Conservation (phyloP, 2,888 invertebrate genomes). For the Choreutis nemorana region DNA sequence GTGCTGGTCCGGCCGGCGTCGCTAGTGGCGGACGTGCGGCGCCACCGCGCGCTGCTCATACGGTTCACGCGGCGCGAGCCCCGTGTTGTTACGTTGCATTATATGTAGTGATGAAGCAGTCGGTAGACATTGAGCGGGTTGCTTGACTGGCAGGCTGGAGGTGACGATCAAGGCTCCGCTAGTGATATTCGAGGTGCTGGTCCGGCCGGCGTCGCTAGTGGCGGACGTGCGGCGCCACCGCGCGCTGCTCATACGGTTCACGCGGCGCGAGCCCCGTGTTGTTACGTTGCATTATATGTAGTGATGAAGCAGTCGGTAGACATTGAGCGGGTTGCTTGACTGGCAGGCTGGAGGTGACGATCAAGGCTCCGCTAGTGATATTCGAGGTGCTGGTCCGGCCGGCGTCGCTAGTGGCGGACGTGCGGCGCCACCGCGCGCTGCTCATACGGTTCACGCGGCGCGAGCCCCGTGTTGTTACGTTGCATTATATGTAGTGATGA, state of each 20-base stretch:
- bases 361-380: conserved; percentile 91
- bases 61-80: conserved; percentile 80
- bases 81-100: conserved; percentile 78
- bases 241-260: conserved; percentile 81
- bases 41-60: conserved; percentile 79
- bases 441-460: conserved; percentile 81
- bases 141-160: conserved; percentile 73
- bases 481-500: no score
- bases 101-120: no score
- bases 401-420: conserved; percentile 71
- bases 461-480: conserved; percentile 75
- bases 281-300: conserved; percentile 81
- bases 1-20: conserved; percentile 77
- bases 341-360: conserved; percentile 83
- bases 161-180: conserved; percentile 93
- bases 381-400: conserved; percentile 88
- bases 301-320: no score
- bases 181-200: conserved; percentile 90
- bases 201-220: conserved; percentile 71
- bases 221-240: conserved; percentile 81
- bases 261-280: conserved; percentile 74
- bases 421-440: conserved; percentile 78
- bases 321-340: no score
- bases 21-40: conserved; percentile 74
- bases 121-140: no score